A percentile compares a stretch with the other conserved stretches of the same genome.
Evolutionary conservation across 35 echinoderm and acorn worm species (phyloP).

Genomic region (Acanthaster planci): DNA sequence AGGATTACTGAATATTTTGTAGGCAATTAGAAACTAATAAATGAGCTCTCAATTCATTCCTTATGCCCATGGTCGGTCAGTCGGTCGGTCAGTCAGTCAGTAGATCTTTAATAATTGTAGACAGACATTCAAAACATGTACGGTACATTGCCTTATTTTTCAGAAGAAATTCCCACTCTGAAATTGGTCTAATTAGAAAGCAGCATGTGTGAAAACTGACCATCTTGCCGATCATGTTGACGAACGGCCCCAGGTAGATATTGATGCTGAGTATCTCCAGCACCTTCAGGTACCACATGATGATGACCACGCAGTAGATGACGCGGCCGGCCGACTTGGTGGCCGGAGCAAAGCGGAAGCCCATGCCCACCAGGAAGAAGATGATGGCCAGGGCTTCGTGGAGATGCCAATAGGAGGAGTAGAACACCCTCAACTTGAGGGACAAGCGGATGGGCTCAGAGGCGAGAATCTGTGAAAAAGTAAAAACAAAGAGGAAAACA

Average conservation of each 20-base stretch:
- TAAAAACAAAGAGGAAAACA: neutral
- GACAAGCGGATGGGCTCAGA: constrained; percentile 67
- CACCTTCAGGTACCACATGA: constrained; percentile 87
- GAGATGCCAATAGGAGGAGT: constrained; percentile 66
- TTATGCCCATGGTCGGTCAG: no score
- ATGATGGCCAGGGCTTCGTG: constrained; percentile 65
- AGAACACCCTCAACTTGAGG: constrained; percentile 84
- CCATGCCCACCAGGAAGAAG: constrained; percentile 76
- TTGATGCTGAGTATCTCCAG: constrained; percentile 88
- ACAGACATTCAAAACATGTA: no score
- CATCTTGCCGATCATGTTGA: constrained; percentile 99
- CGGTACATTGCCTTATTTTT: no score
- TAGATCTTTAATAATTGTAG: no score
- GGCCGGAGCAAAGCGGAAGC: constrained; percentile 53
- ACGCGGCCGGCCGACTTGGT: constrained; percentile 65
- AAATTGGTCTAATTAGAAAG: no score
- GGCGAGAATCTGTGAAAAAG: constrained; percentile 61
- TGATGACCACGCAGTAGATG: constrained; percentile 73
- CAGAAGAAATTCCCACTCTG: no score
- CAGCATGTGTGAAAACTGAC: constrained; percentile 40
- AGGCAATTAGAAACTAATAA: no score
- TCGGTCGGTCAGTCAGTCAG: no score
- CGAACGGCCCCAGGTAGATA: constrained; percentile 89
- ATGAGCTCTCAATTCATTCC: no score
- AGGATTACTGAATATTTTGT: no score